These are phyloP conservation scores for Porites evermanni DNA, from an alignment of 92 coral and sea anemone genomes.

Conservation along the genomic window DNA sequence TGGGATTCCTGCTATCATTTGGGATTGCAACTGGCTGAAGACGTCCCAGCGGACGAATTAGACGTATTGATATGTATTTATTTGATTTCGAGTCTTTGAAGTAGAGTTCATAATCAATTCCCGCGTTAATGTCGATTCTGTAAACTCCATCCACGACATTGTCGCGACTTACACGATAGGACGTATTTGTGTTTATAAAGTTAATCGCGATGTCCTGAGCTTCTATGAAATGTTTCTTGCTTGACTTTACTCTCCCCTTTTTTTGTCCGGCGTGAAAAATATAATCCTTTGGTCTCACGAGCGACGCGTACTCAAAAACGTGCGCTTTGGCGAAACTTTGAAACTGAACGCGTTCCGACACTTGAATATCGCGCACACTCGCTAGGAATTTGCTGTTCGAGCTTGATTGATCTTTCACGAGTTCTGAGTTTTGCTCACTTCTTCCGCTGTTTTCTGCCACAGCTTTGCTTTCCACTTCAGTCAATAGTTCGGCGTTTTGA, in stretches of 20 bases:
- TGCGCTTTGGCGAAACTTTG: conserved; percentile 82
- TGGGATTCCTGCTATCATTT: conserved; percentile 15
- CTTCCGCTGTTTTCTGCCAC: conserved; percentile 28
- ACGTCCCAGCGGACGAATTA: conserved; percentile 44
- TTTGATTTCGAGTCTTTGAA: conserved; percentile 51
- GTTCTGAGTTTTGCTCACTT: neutral
- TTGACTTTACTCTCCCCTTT: conserved; percentile 58
- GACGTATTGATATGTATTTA: conserved; percentile 52
- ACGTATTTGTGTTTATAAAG: conserved; percentile 62
- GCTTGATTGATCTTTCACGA: conserved; percentile 22
- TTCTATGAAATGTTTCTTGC: conserved; percentile 64
- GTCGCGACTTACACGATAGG: conserved; percentile 61
- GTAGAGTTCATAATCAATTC: conserved; percentile 85
- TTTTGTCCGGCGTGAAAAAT: conserved; percentile 72
- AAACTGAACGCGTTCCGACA: conserved; percentile 71
- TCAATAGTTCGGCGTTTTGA: conserved; percentile 52
- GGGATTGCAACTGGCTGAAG: conserved; percentile 52
- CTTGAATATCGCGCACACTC: conserved; percentile 23
- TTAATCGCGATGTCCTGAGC: conserved; percentile 58
- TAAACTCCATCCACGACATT: conserved; percentile 79
- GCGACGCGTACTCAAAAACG: conserved; percentile 66
- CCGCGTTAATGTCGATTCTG: conserved; percentile 75
- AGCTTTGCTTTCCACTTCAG: conserved; percentile 44
- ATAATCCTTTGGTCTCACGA: conserved; percentile 74
- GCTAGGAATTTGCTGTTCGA: neutral